A percentile compares a stretch with the other conserved stretches of the same genome.
Conservation (phyloP, 2,113 vertebrate species). For the Synchiropus splendidus region DNA sequence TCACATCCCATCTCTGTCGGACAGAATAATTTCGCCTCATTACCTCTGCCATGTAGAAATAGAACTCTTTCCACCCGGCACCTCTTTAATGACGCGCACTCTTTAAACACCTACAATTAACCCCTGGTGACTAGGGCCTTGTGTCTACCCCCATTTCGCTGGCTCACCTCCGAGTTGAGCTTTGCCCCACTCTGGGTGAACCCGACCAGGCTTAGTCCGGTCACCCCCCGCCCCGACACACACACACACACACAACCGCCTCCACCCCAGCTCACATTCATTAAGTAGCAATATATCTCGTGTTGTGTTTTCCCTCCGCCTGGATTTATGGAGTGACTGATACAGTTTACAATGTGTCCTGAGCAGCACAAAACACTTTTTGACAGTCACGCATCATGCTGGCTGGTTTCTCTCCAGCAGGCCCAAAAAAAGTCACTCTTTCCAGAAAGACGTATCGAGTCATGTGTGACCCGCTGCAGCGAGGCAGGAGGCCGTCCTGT, state of each 20-base stretch:
- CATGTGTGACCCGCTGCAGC: no score
- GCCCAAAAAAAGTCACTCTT: neutral
- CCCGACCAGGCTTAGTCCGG: constrained; percentile 26
- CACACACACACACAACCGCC: constrained; percentile 24
- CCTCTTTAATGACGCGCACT: constrained; percentile 75
- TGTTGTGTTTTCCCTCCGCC: constrained; percentile 54
- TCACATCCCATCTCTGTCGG: constrained; percentile 76
- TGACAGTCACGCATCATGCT: constrained; percentile 38
- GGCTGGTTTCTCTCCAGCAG: constrained; percentile 8
- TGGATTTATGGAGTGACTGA: constrained; percentile 64
- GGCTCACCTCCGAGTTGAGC: constrained; percentile 20
- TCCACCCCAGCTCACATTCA: constrained; percentile 41
- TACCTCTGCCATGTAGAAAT: constrained; percentile 86
- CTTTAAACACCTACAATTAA: constrained; percentile 71
- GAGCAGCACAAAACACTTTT: constrained; percentile 41
- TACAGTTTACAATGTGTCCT: constrained; percentile 55
- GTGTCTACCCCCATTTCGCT: constrained; percentile 43
- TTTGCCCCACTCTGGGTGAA: constrained; percentile 28
- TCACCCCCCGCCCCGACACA: constrained; percentile 29
- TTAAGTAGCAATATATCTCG: constrained; percentile 54
- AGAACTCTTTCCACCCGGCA: constrained; percentile 75
- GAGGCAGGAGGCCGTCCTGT: no score
- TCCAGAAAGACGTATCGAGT: no score
- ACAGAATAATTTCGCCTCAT: constrained; percentile 94
- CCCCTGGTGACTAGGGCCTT: constrained; percentile 63